phyloP scores from a whole-genome alignment of 2,888 invertebrate genomes.

The Apodemia hepburni region DNA sequence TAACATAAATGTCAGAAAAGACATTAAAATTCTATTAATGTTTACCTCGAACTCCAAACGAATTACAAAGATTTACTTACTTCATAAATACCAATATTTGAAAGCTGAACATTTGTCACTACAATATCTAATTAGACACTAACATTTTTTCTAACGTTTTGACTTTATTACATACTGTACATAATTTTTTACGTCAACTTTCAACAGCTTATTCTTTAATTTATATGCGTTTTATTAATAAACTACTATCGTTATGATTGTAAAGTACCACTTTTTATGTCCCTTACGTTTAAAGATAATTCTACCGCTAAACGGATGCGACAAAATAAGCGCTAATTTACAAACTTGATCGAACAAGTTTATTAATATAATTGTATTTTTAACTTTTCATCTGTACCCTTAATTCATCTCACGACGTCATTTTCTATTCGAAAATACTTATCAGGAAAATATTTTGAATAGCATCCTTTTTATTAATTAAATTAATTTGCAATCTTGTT shows the following conservation, averaged over 20 bases:
- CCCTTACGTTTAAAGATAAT: neutral
- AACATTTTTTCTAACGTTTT: slow-evolving; percentile 57
- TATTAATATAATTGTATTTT: neutral
- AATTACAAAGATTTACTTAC: slow-evolving; percentile 64
- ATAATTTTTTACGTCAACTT: slow-evolving; percentile 30
- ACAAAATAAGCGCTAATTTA: neutral
- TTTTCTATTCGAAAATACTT: neutral
- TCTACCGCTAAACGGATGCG: neutral
- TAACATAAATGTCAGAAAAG: slow-evolving; percentile 48
- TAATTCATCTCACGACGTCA: neutral
- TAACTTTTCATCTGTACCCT: neutral
- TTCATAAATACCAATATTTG: slow-evolving; percentile 69
- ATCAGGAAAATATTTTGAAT: neutral
- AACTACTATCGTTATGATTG: neutral
- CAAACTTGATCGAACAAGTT: neutral
- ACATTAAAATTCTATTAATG: slow-evolving; percentile 44
- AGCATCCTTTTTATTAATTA: neutral
- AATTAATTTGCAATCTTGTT: neutral
- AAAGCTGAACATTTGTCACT: slow-evolving; percentile 74
- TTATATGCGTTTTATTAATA: neutral
- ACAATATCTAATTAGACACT: slow-evolving; percentile 59
- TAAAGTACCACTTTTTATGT: neutral
- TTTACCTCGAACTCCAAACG: slow-evolving; percentile 47
- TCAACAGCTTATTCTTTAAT: slow-evolving; percentile 4
- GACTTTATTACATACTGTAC: slow-evolving; percentile 56